Evolutionary conservation across 2,888 invertebrate genomes (phyloP), one percentile per base, ranked within the genome.

Genomic region (Aleiodes leptofemur): DNA sequence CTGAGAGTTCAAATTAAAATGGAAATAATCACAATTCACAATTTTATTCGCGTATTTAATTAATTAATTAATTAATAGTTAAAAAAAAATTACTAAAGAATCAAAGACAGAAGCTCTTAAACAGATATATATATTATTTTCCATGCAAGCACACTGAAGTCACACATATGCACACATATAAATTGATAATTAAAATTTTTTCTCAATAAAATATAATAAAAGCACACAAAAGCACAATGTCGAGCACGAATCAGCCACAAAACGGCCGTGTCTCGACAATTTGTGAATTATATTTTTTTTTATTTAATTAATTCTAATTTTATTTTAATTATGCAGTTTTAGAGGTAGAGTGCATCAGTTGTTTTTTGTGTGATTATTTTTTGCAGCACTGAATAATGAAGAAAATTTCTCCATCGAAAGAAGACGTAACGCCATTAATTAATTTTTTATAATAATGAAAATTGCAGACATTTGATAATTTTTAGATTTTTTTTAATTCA

Each of bases 151-250:
- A 61, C 74, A 74, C 74, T 51, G 61, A 34, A 66, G 38, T 69
- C 73, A 74, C 48, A 72, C 61, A 72, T 74, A 72, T 74, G 69
- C 69, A 74, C 73, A 74, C 59, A 61, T 23, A 1, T 51, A 64
- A 16, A 34, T 43, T 43, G 43, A 43, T 43, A 61, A 72, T 72
- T 48, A 64, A 61, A 48, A 59, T 23, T 34, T 34, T 51, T 31
- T 48, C n/a, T 61, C 13, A 68, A 43, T 56, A 34, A 69, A 34
- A 55, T 66, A 34, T 13, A 56, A 68, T 56, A 43, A 66, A 56
- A 56, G 43, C 48, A 64, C 64, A 64, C 14, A 11, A 38, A 38
- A 23, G 64, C 64, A 64, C 64, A 64, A 48, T 43, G 23, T 43
- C 48, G 4, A 23, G 23, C 43, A 48, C 48, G 64, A 16, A 43